Conservation (phyloP, 2,113 vertebrate genomes). For the Istiophorus platypterus region DNA sequence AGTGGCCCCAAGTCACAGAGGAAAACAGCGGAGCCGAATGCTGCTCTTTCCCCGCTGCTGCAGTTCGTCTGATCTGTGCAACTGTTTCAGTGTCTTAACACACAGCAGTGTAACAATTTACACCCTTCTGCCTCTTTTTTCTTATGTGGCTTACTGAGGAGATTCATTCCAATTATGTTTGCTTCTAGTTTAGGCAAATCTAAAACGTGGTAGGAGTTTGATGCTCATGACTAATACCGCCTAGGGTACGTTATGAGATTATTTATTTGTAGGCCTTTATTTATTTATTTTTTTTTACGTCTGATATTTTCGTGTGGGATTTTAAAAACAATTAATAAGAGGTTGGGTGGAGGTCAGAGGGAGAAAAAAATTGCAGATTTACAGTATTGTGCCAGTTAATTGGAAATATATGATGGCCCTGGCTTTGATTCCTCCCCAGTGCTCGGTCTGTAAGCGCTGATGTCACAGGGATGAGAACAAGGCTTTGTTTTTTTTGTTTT, state of each 20-base stretch:
- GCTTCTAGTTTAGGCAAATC: conserved; percentile 59
- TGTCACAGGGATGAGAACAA: conserved; percentile 76
- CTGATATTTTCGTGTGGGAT: conserved; percentile 30
- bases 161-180: conserved; percentile 68
- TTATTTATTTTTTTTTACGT: conserved; percentile 27
- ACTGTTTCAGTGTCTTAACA: conserved; percentile 69
- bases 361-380: conserved; percentile 42
- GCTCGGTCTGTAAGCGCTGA: conserved; percentile 45
- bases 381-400: conserved; percentile 51
- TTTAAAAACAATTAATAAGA: conserved; percentile 42
- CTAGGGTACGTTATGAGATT: conserved; percentile 47
- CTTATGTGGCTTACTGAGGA: conserved; percentile 44
- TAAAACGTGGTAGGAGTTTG: conserved; percentile 45
- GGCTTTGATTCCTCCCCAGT: conserved; percentile 48
- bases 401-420: conserved; percentile 45
- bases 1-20: conserved; percentile 75
- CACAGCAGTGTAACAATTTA: conserved; percentile 64
- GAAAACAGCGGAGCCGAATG: conserved; percentile 65
- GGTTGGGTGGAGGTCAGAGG: conserved; percentile 33
- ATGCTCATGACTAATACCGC: conserved; percentile 54
- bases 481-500: conserved; percentile 82
- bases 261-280: conserved; percentile 32
- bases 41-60: conserved; percentile 65
- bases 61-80: conserved; percentile 68
- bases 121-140: conserved; percentile 54